Base-by-base conservation (phyloP, 2,888 invertebrate species). In the Furcula furcula region DNA sequence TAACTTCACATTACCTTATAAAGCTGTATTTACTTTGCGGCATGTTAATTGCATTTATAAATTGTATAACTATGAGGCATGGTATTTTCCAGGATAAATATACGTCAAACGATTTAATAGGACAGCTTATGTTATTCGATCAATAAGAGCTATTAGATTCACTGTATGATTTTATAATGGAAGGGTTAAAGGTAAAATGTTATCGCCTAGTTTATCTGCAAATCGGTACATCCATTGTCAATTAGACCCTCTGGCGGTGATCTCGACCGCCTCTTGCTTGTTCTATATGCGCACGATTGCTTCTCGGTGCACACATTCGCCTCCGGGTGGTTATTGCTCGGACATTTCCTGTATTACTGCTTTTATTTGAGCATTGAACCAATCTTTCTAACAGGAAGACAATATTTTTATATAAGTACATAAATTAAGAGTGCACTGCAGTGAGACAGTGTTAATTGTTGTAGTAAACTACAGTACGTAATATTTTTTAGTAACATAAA, bases 321-420 rank as follows among this genome's bases (percentile, higher is more conserved):
- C 85, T 73, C 69, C 59, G 81, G 86, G 76, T 74, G 66, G 71
- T 76, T 79, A 75, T 72, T 56, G 72, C 70, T 72, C 66, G 58
- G 77, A 80, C 80, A 65, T 85, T 86, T 87, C 86, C 86, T 86
- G 83, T 80, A 84, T 83, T 76, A 75, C 73, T 62, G 49, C n/a
- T n/a, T n/a, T 65, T 68, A 74, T 74, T 66, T 76, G 71, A 64
- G 62, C 68, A 67, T 66, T 73, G 62, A 71, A 72, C 71, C 69
- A 66, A 71, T 72, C 73, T 67, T 72, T 70, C n/a, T n/a, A n/a
- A n/a, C n/a, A n/a, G n/a, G n/a, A n/a, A n/a, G n/a, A n/a, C n/a
- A n/a, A n/a, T n/a, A n/a, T n/a, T n/a, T n/a, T n/a, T n/a, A n/a
- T n/a, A n/a, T n/a, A n/a, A n/a, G n/a, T n/a, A n/a, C n/a, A n/a